These are phyloP conservation scores for Mesitornis unicolor DNA, from an alignment of 2,113 vertebrate genomes.

Conservation along the genomic window DNA sequence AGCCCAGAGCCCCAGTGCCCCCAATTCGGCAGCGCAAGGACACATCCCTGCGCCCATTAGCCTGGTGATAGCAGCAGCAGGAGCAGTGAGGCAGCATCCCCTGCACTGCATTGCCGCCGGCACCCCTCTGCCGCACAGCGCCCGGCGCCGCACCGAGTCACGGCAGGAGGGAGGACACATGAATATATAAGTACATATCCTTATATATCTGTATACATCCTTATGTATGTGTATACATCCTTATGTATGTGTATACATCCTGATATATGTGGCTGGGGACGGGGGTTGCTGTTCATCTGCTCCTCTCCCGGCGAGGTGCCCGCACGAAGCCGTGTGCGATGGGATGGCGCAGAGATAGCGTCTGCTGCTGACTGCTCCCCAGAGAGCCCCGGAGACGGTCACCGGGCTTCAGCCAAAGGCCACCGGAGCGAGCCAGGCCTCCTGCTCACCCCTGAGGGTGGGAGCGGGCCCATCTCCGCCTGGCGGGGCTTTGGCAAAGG, in stretches of 20 bases:
- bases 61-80: neutral
- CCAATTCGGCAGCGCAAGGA: neutral
- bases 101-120: neutral
- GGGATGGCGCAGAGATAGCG: neutral
- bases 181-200: rapidly evolving
- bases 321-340: rapidly evolving
- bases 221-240: too few relatives aligned
- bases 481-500: neutral
- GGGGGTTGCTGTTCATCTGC: neutral
- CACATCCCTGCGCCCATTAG: neutral
- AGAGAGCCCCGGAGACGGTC: neutral
- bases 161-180: neutral
- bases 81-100: neutral
- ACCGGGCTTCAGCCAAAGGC: neutral
- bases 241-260: too few relatives aligned
- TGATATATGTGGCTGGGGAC: rapidly evolving
- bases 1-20: neutral
- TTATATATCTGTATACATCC: neutral
- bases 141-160: rapidly evolving
- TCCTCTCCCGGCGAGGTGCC: neutral
- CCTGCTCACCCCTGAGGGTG: neutral
- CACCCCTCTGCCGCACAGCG: neutral
- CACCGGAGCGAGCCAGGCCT: neutral
- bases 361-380: neutral
- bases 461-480: neutral